Evolutionary conservation across 2,113 vertebrate genomes (phyloP).

Genomic region (Cathartes aura): DNA sequence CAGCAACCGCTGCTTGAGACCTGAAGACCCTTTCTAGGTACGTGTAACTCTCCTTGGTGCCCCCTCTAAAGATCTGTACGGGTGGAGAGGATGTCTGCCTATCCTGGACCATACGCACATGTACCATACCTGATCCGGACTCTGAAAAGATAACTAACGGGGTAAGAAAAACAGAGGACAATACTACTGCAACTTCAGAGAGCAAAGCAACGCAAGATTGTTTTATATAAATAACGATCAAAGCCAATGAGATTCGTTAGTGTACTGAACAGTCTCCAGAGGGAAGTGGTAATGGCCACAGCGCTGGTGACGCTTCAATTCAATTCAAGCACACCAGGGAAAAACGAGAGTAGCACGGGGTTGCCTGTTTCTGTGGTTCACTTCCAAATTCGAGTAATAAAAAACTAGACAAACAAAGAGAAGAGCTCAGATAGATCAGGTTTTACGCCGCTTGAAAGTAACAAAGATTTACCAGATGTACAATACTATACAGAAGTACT

Average conservation of each 20-base stretch:
- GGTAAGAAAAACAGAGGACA: accelerated
- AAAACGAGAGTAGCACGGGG: accelerated
- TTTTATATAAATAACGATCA: accelerated
- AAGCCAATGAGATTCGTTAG: accelerated
- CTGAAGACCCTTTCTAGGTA: background rate
- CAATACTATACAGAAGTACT: accelerated
- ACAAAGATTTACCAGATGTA: no score
- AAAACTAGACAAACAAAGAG: accelerated
- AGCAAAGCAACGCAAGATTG: accelerated
- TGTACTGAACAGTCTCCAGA: accelerated
- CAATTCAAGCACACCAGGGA: accelerated
- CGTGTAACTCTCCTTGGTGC: accelerated
- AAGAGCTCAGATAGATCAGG: accelerated
- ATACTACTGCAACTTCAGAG: accelerated
- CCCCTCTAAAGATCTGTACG: background rate
- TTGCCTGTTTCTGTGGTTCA: accelerated
- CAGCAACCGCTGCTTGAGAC: background rate
- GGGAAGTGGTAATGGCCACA: accelerated
- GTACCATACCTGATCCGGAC: accelerated
- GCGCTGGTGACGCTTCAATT: accelerated
- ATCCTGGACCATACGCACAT: accelerated
- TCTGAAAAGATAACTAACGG: accelerated
- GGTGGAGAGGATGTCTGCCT: accelerated
- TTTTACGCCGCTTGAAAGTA: accelerated
- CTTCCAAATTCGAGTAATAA: accelerated